phyloP scores from a whole-genome alignment of 2,113 vertebrate species.

The Uria aalge region DNA sequence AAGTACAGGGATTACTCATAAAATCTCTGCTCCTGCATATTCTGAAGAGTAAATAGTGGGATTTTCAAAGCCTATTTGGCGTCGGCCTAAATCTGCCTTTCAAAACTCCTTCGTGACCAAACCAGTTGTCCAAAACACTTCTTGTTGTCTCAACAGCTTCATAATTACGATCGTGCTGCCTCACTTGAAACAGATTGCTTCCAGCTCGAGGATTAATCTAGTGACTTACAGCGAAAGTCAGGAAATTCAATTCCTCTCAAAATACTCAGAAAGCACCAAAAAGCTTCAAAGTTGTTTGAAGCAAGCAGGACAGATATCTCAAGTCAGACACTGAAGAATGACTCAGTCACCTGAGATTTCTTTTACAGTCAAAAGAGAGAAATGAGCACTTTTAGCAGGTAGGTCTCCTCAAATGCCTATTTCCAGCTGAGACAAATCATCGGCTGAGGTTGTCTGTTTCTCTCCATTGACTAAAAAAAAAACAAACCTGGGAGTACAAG shows the following conservation, averaged over 20 bases:
- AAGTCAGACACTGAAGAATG: conserved; percentile 10
- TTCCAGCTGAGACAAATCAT: background rate
- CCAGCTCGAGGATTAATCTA: background rate
- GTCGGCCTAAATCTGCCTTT: conserved; percentile 43
- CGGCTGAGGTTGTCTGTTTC: background rate
- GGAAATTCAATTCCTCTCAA: conserved; percentile 8
- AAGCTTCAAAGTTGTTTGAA: background rate
- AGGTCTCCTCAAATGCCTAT: background rate
- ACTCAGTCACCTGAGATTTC: conserved; percentile 6
- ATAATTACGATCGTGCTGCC: background rate
- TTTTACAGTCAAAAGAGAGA: background rate
- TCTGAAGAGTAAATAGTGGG: conserved; percentile 1
- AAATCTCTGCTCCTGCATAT: conserved; percentile 12
- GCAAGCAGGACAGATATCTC: background rate
- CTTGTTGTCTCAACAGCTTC: conserved; percentile 26
- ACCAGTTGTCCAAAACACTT: background rate
- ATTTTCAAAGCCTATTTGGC: conserved; percentile 43
- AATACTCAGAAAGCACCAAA: background rate
- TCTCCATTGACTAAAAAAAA: background rate
- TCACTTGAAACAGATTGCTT: background rate
- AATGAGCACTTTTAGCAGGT: background rate
- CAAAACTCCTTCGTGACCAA: conserved; percentile 28
- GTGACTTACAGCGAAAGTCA: background rate
- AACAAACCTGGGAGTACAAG: background rate
- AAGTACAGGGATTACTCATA: conserved; percentile 12